These are phyloP conservation scores for Mystacornis crossleyi DNA, from an alignment of 2,113 vertebrate genomes.

Conservation along the genomic window DNA sequence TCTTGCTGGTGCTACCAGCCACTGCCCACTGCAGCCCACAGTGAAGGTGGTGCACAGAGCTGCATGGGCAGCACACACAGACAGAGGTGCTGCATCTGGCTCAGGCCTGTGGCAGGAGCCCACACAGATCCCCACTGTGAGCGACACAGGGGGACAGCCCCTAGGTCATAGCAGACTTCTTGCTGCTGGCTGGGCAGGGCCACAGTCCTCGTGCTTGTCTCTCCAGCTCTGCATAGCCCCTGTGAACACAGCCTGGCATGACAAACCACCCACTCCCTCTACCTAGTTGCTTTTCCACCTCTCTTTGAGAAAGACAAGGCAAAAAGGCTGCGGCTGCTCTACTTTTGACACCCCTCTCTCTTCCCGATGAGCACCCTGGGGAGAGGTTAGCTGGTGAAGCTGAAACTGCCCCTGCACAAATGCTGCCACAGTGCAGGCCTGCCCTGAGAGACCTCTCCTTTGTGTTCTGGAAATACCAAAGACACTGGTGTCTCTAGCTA, in stretches of 20 bases:
- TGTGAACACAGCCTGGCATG: not conserved
- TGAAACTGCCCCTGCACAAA: not conserved
- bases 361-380: accelerated
- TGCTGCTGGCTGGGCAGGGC: not conserved
- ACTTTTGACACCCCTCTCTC: not conserved
- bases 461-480: not conserved
- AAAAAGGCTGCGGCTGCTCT: not conserved
- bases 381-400: not conserved
- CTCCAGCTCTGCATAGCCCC: not conserved
- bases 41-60: not conserved
- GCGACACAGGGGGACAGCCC: not conserved
- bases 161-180: not conserved
- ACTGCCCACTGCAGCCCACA: not conserved
- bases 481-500: not conserved
- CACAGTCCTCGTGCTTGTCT: not conserved
- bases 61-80: not conserved
- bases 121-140: not conserved
- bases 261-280: not conserved
- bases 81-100: not conserved
- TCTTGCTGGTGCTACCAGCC: not conserved
- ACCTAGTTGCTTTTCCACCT: not conserved
- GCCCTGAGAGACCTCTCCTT: not conserved
- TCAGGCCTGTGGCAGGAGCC: not conserved
- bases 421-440: not conserved
- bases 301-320: not conserved